Conservation (phyloP, 2,113 vertebrate species). For the Siphamia tubifer region DNA sequence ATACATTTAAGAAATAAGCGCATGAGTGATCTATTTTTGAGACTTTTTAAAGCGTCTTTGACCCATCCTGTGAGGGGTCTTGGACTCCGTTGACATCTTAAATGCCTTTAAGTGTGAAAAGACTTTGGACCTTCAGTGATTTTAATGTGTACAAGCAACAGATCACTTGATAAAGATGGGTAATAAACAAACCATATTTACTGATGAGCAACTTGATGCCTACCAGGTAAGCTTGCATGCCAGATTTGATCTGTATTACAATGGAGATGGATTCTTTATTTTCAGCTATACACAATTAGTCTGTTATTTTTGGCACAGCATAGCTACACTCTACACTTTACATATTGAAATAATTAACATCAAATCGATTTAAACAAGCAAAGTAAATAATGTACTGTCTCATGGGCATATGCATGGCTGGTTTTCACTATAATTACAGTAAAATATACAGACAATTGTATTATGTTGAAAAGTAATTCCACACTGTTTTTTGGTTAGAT, state of each 20-base stretch:
- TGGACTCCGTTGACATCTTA: slow-evolving; percentile 70
- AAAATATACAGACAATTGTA: too few relatives aligned
- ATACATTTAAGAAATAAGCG: too few relatives aligned
- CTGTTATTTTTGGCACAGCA: too few relatives aligned
- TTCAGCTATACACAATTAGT: background rate
- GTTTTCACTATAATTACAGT: too few relatives aligned
- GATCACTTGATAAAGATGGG: slow-evolving; percentile 87
- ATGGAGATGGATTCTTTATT: background rate
- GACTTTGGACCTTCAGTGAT: slow-evolving; percentile 78
- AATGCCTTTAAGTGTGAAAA: slow-evolving; percentile 82
- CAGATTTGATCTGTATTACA: background rate
- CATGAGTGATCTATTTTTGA: too few relatives aligned
- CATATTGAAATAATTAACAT: too few relatives aligned
- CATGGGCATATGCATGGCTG: too few relatives aligned
- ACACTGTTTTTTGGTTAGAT: too few relatives aligned
- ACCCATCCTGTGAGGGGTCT: slow-evolving; percentile 70
- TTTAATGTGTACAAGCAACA: slow-evolving; percentile 80
- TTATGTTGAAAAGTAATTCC: too few relatives aligned
- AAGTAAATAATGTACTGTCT: too few relatives aligned
- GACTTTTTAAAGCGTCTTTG: slow-evolving; percentile 17
- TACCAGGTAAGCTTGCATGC: slow-evolving; percentile 86
- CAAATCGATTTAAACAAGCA: too few relatives aligned
- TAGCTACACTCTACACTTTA: too few relatives aligned
- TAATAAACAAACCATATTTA: slow-evolving; percentile 97
- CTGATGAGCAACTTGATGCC: slow-evolving; percentile 94